phyloP scores from a whole-genome alignment of 2,113 vertebrate species.

The Alouatta palliata region DNA sequence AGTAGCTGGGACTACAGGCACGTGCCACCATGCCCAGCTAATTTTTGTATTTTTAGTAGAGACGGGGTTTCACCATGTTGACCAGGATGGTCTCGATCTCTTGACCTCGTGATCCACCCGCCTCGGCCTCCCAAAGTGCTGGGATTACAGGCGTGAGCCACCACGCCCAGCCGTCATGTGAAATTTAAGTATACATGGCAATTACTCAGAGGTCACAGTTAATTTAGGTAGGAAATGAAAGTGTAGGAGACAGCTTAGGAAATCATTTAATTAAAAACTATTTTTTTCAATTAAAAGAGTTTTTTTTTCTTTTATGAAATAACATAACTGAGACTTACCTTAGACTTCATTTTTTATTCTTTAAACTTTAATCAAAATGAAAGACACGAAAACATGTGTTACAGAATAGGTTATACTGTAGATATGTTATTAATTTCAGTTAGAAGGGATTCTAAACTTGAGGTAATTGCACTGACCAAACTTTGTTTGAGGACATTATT shows the following conservation, averaged over 20 bases:
- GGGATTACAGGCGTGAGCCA: too few species aligned
- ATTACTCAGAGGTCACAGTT: conserved; percentile 5
- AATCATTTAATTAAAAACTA: background rate
- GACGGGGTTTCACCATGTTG: too few species aligned
- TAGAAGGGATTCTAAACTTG: background rate
- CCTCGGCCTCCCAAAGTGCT: too few species aligned
- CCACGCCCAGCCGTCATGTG: background rate
- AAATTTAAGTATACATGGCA: conserved; percentile 22
- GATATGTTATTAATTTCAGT: background rate
- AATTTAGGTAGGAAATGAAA: background rate
- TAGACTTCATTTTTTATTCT: background rate
- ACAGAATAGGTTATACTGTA: background rate
- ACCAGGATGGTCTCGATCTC: too few species aligned
- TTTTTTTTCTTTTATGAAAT: background rate
- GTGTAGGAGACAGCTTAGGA: background rate
- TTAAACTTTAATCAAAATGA: background rate
- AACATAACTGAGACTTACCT: background rate
- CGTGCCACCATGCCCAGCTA: too few species aligned
- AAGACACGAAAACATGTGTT: background rate
- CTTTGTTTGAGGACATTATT: background rate
- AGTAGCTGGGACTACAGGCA: too few species aligned
- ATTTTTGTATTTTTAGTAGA: too few species aligned
- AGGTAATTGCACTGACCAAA: background rate
- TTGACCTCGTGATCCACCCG: too few species aligned
- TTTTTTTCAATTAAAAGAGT: background rate